Evolutionary conservation across 2,797 vertebrate species (phyloP), one percentile per base, ranked within the genome.

Genomic region (Bryconaethiops microstoma): DNA sequence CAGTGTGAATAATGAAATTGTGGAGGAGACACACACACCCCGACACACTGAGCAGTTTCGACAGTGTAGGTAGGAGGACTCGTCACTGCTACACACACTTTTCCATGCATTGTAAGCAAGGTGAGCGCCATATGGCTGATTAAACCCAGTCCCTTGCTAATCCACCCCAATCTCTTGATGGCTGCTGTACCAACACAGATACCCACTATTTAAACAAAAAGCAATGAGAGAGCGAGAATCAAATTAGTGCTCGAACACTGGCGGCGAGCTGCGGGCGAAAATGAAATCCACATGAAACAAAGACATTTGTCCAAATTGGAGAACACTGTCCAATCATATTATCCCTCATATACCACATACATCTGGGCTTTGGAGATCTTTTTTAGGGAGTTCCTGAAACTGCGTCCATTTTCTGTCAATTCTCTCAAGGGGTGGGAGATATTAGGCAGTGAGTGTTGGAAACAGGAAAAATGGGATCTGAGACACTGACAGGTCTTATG

Each of bases 1-100:
- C 80, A 77, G 80, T 67, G 79, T 75, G 82, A 84, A 80, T 79
- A 85, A 87, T 83, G 77, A 76, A 80, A 84, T 81, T 83, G 81
- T 71, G 76, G 78, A 73, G 39, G 23, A 52, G 25, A 83, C 75
- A 35, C 71, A 12, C 71, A 21, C 25, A 55, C 29, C 29, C 29
- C 29, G 1, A 29, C 29, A 29, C 29, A 59, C 21, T 40, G 21
- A 9, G 29, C 52, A 65, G 65, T 35, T 65, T 76, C 75, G 69
- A 55, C 69, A 65, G 40, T 59, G 19, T 59, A 59, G 71, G n/a
- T 29, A 50, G 57, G 65, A 65, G n/a, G 70, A 35, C 67, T 40
- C 67, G 45, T 21, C 50, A 9, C 10, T 45, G 42, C 29, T 29
- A 3, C 29, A 29, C 29, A 29, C 23, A 65, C 63, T 17, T 39